phyloP scores from a whole-genome alignment of 2,888 invertebrate species.

The Priocnemis perturbator region DNA sequence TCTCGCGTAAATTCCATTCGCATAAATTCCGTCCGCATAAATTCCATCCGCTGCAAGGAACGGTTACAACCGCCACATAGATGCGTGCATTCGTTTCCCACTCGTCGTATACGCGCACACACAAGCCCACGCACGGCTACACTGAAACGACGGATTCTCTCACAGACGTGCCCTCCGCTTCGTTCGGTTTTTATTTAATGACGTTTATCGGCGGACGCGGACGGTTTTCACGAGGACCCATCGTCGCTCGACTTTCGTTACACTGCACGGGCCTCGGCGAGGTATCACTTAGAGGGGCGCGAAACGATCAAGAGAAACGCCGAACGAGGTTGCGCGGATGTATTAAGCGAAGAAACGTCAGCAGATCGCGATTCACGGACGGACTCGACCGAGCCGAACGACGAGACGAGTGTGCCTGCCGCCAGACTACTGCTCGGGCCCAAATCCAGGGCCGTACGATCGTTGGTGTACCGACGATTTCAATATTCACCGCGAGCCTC shows the following conservation, averaged over 20 bases:
- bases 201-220: conserved; percentile 46
- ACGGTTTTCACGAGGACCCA: conserved; percentile 41
- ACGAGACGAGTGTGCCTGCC: conserved; percentile 66
- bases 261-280: too few relatives aligned
- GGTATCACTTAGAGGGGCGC: too few relatives aligned
- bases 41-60: too few relatives aligned
- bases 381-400: conserved; percentile 66
- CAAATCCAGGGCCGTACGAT: conserved; percentile 64
- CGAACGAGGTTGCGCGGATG: background rate
- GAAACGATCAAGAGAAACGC: background rate
- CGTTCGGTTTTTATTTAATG: conserved; percentile 38
- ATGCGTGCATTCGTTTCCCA: too few relatives aligned
- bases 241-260: conserved; percentile 7
- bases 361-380: conserved; percentile 68
- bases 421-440: conserved; percentile 61
- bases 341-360: conserved; percentile 63
- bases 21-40: too few relatives aligned
- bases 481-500: too few relatives aligned
- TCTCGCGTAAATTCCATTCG: too few relatives aligned
- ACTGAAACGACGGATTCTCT: conserved; percentile 15
- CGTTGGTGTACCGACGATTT: conserved; percentile 18
- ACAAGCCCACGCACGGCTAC: background rate
- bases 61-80: too few relatives aligned
- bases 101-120: too few relatives aligned
- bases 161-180: conserved; percentile 46